Percentiles rank a stretch among this genome's conserved stretches.
Conservation (phyloP, 1,140 invertebrate species). For the Trichonephila clavata region DNA sequence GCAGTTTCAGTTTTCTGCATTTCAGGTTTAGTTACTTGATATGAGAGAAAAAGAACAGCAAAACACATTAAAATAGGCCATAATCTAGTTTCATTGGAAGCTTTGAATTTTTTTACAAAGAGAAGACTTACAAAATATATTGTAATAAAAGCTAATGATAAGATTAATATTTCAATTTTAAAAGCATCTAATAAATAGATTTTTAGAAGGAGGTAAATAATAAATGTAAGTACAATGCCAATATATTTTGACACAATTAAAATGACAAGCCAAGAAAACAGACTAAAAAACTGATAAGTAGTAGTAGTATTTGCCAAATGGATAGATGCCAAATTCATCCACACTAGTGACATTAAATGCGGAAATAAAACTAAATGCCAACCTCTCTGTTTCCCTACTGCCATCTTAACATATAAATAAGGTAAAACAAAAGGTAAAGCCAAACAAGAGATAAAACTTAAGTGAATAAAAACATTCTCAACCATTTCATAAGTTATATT, state of each 20-base stretch:
- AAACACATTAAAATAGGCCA: slow-evolving; percentile 46
- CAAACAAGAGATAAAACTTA: slow-evolving; percentile 67
- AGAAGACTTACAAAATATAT: slow-evolving; percentile 28
- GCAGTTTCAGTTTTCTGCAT: not conserved
- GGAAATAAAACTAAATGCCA: slow-evolving; percentile 71
- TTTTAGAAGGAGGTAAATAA: slow-evolving; percentile 32
- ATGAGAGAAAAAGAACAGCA: slow-evolving; percentile 14
- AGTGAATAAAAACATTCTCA: slow-evolving; percentile 48
- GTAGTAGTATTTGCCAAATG: slow-evolving; percentile 33
- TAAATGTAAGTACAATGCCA: slow-evolving; percentile 42
- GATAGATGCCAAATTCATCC: slow-evolving; percentile 74
- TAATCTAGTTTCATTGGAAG: slow-evolving; percentile 57
- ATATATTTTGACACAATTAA: slow-evolving; percentile 54
- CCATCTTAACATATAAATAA: slow-evolving; percentile 72
- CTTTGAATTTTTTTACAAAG: slow-evolving; percentile 50
- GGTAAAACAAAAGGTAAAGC: slow-evolving; percentile 73
- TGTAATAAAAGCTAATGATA: slow-evolving; percentile 24
- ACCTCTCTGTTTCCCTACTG: slow-evolving; percentile 29
- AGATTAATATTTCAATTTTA: slow-evolving; percentile 26
- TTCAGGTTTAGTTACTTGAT: slow-evolving; percentile 40
- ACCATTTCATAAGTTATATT: slow-evolving; percentile 56
- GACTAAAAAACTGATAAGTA: slow-evolving; percentile 39
- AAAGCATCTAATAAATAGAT: not conserved
- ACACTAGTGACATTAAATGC: slow-evolving; percentile 61
- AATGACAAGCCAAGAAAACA: slow-evolving; percentile 65